Evolutionary conservation across 2,113 vertebrate species (phyloP), one percentile per base, ranked within the genome.

Genomic region (Hippocampus barbouri): DNA sequence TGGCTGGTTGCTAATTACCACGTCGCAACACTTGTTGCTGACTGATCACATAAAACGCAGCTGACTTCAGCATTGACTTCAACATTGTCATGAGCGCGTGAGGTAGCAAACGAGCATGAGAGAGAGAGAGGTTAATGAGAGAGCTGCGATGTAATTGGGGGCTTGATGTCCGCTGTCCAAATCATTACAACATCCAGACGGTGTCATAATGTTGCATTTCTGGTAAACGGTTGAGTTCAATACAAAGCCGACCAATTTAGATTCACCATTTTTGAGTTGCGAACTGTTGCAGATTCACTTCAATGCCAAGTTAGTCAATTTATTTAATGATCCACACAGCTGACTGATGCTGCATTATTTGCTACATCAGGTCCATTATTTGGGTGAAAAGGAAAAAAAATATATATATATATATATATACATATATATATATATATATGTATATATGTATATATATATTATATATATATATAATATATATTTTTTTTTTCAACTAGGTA

Each of bases 141-240:
- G 65, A 82, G 70, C 78, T 73, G 74, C 79, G 83, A 68, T 81
- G 80, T 86, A 79, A 88, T 86, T 84, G 78, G 71, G 79, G 80
- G 68, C 83, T 83, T 88, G 82, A 85, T 85, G 79, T 86, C 77
- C 82, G 64, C 81, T 73, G 81, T 82, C 82, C 83, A 72, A 45
- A 70, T 78, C 74, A 79, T 72, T 77, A 73, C 66, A 76, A 69
- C 77, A 78, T 79, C 70, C 68, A 82, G 38, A 72, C 68, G 69
- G 62, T 43, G 41, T 40, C 62, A 41, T 8, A 64, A 25, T 27
- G 57, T 12, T 60, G 15, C 47, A 16, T 49, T 49, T 49, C 34
- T 38, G 34, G 5, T 38, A 6, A 5, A 38, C 30, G 30, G 34
- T 11, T 2, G 23, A 8, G 25, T 34, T 16, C 25, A 9, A 66